phyloP scores from a whole-genome alignment of 2,888 invertebrate genomes.

The Stratiomys singularior region DNA sequence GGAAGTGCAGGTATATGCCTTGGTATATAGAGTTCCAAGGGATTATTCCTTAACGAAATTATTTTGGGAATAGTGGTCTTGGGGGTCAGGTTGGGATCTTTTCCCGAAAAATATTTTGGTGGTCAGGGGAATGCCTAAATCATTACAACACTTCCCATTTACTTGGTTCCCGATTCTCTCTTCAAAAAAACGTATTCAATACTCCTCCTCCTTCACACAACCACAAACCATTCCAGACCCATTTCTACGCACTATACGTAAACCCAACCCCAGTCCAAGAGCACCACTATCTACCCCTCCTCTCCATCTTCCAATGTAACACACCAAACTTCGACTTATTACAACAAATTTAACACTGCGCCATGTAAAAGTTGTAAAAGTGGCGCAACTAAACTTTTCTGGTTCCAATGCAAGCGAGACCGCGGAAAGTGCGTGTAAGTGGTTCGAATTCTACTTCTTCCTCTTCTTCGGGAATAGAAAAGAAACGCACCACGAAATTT shows the following conservation, averaged over 20 bases:
- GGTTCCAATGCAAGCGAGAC: constrained; percentile 11
- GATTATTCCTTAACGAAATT: background rate
- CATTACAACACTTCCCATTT: background rate
- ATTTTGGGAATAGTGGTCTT: constrained; percentile 24
- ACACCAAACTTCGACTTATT: background rate
- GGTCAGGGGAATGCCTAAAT: background rate
- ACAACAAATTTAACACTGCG: background rate
- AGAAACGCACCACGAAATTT: background rate
- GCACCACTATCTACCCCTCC: background rate
- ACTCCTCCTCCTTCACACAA: constrained; percentile 12
- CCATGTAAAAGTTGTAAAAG: constrained; percentile 13
- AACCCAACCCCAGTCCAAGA: constrained; percentile 9
- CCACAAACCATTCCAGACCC: background rate
- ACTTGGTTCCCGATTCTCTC: background rate
- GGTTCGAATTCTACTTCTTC: background rate
- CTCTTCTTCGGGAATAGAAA: background rate
- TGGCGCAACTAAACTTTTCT: background rate
- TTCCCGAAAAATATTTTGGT: constrained; percentile 27
- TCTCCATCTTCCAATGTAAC: constrained; percentile 23
- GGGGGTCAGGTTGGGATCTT: constrained; percentile 38
- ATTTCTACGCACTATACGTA: constrained; percentile 3
- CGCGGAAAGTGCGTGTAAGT: background rate
- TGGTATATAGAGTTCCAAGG: background rate
- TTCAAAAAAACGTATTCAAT: background rate
- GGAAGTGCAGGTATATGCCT: background rate